Evolutionary conservation across 2,888 invertebrate species (phyloP), one percentile per base, ranked within the genome.

Genomic region (Caenorhabditis becei): DNA sequence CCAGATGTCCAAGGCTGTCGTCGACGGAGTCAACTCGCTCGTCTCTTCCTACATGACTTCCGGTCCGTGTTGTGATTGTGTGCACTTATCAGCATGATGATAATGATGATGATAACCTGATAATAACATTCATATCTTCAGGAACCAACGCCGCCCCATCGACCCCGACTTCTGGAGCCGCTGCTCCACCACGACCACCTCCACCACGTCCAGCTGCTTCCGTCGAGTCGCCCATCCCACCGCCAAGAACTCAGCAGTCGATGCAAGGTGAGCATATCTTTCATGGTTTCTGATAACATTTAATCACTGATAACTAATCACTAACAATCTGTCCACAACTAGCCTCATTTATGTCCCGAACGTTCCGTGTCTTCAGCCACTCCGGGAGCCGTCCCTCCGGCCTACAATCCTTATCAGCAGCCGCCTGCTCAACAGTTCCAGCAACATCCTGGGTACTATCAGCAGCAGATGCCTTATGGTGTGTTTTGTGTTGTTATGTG

Each of bases 181-280:
- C 71, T 49, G 82, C 83, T 49, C 87, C 87, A 28, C 87, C 83
- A 69, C 77, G 83, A 56, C 88, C 85, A 47, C 86, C 85, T 16
- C 87, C 83, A 70, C 86, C 87, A 70, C 69, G 80, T 18, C 83
- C 83, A 44, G 58, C 80, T 16, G 78, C 71, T 23, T 35, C 77
- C n/a, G 82, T 83, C 0, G 85, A 83, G 53, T 61, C 87, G 2
- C 85, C 87, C 47, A 84, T 84, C 49, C 81, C 87, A 16, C 87
- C 87, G 41, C 87, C 87, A n/a, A 74, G 87, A 62, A 87, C 79
- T n/a, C 75, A 77, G 59, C 81, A 84, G 16, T 66, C 77, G n/a
- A 71, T 83, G 35, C 83, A 86, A 80, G 83, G 87, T 87, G 44
- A 75, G 75, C 23, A 70, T n/a, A 53, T 23, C 11, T 18, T 41